Evolutionary conservation across 2,113 vertebrate genomes (phyloP), one percentile per base, ranked within the genome.

Genomic region (Pandion haliaetus): DNA sequence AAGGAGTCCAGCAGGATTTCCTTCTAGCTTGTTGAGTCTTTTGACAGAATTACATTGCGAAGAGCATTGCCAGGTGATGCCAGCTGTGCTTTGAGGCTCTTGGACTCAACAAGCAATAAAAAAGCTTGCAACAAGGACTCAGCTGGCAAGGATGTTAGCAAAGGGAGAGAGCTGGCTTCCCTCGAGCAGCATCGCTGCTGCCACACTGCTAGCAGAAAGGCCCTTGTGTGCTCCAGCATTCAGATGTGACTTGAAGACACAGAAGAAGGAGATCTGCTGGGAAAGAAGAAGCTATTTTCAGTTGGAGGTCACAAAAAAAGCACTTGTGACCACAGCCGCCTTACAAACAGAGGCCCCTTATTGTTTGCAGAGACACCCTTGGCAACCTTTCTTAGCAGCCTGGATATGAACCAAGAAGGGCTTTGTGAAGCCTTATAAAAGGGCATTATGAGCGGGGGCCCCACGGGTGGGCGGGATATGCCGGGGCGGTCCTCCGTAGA

Each of bases 341-440:
- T 92, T 91, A 15, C 78, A 70, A 87, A 97, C 89, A 97, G 93
- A 96, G 91, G 84, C 91, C 78, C 66, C 89, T 95, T 62, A 95
- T 96, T 97, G 96, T 97, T 93, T 82, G 49, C 74, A 94, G 45
- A 69, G 93, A 95, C 93, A 93, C 78, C 95, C 94, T 94, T 97
- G 97, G 96, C 96, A 95, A 89, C 93, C 91, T 82, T 72, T 82
- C 8, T 19, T 66, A 69, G 78, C 74, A 91, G 77, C 86, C 94
- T 97, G 96, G 95, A 90, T 34, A 45, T 28, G 86, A 94, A 96
- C 86, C 96, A 97, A 97, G 95, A 79, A 95, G 81, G 89, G 83
- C 86, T 97, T 97, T 97, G 97, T 97, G 91, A 95, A 85, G 88
- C 86, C 86, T 89, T 55, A 97, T 95, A 94, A 97, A 97, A 67